Percentiles rank a stretch among this genome's conserved stretches.
These are phyloP conservation scores for Calliopum simillimum DNA, from an alignment of 2,888 invertebrate genomes.

Conservation along the genomic window DNA sequence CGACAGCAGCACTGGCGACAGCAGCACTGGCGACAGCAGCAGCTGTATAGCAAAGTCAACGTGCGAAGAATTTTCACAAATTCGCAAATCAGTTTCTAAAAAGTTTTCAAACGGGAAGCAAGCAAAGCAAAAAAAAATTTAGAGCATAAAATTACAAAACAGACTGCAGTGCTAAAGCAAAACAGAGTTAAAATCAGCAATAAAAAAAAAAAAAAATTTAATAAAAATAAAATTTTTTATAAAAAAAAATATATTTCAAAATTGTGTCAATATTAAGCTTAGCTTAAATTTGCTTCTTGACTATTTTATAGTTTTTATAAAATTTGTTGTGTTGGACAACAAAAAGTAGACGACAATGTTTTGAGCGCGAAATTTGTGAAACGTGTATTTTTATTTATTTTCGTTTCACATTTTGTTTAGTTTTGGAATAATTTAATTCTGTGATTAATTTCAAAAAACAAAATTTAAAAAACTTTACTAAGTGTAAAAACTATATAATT, in stretches of 20 bases:
- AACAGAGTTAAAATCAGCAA: slow-evolving; percentile 1
- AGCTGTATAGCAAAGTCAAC: slow-evolving; percentile 39
- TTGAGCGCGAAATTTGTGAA: slow-evolving; percentile 24
- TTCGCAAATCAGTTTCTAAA: slow-evolving; percentile 58
- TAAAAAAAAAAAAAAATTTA: background rate
- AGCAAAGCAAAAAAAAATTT: slow-evolving; percentile 44
- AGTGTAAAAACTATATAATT: background rate
- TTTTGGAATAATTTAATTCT: background rate
- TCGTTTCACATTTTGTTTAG: background rate
- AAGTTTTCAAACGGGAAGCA: slow-evolving; percentile 60
- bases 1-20: slow-evolving; percentile 28
- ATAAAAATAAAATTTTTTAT: background rate
- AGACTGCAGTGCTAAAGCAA: background rate
- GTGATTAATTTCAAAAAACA: background rate
- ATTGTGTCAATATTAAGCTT: background rate
- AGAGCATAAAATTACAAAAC: slow-evolving; percentile 6
- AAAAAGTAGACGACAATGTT: slow-evolving; percentile 8
- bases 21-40: slow-evolving; percentile 10
- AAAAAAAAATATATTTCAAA: background rate
- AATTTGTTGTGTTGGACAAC: slow-evolving; percentile 3
- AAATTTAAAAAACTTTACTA: background rate
- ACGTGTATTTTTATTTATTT: slow-evolving; percentile 10
- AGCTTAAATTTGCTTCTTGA: background rate
- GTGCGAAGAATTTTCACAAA: slow-evolving; percentile 55
- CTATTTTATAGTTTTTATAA: slow-evolving; percentile 4